phyloP scores from a whole-genome alignment of 2,797 vertebrate genomes.

The Tarsius wallacei region DNA sequence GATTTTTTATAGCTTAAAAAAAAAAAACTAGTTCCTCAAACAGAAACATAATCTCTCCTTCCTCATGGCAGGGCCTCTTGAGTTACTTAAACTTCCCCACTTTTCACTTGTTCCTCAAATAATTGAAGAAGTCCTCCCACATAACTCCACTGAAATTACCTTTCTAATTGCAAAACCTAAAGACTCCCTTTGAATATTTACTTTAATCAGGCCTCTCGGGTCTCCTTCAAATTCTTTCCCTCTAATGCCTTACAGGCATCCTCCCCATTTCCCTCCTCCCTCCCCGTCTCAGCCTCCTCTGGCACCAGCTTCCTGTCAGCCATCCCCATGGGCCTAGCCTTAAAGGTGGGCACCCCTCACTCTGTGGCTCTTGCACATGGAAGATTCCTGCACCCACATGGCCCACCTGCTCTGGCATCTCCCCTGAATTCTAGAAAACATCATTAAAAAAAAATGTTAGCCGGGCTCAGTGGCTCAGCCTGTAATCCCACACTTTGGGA shows the following conservation, averaged over 20 bases:
- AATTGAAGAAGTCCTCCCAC: background rate
- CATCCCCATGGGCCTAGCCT: background rate
- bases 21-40: conserved; percentile 49
- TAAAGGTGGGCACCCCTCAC: background rate
- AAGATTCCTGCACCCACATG: background rate
- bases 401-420: background rate
- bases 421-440: background rate
- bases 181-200: background rate
- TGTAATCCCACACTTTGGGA: too few species aligned
- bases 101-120: conserved; percentile 38
- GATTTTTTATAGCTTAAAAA: background rate
- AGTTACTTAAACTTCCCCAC: background rate
- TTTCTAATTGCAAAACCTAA: conserved; percentile 27
- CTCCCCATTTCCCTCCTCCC: background rate
- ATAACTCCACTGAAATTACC: background rate
- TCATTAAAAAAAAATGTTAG: background rate
- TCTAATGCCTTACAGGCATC: background rate
- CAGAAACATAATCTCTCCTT: background rate
- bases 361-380: background rate
- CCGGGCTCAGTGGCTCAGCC: too few species aligned
- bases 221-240: background rate
- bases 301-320: background rate
- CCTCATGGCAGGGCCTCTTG: background rate
- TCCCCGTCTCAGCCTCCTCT: background rate
- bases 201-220: background rate